Conservation (phyloP, 2,113 vertebrate genomes). For the Myrmecobius fasciatus region DNA sequence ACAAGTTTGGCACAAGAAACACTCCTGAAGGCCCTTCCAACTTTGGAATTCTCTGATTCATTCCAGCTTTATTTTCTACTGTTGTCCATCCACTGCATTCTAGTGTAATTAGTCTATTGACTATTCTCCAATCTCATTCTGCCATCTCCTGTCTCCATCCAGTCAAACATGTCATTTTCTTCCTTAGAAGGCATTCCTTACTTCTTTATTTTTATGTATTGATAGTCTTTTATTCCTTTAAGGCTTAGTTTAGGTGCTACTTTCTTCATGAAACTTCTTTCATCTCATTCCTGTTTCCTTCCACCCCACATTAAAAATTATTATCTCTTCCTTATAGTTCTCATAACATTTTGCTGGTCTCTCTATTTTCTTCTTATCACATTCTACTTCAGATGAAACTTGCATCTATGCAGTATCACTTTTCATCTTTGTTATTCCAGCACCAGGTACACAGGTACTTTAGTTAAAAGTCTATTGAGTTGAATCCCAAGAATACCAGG, state of each 20-base stretch:
- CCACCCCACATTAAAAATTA: neutral
- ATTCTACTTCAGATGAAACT: neutral
- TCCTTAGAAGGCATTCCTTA: neutral
- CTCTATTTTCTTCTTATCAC: neutral
- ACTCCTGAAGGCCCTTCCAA: neutral
- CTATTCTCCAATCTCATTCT: neutral
- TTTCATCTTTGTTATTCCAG: neutral
- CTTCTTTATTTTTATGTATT: neutral
- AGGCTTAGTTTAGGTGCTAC: neutral
- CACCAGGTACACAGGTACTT: neutral
- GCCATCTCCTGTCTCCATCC: neutral
- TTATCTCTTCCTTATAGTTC: neutral
- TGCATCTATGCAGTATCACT: neutral
- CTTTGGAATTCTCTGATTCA: neutral
- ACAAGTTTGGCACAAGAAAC: neutral
- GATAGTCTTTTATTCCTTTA: neutral
- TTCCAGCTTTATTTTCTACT: neutral
- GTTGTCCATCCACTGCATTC: neutral
- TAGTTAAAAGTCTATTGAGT: neutral
- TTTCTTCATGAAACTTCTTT: neutral
- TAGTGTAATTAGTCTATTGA: neutral
- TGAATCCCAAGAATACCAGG: neutral
- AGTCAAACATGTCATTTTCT: neutral
- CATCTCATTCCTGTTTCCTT: neutral
- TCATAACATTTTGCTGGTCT: neutral